phyloP scores from a whole-genome alignment of 1,140 invertebrate species.

The Cydia pomonella region DNA sequence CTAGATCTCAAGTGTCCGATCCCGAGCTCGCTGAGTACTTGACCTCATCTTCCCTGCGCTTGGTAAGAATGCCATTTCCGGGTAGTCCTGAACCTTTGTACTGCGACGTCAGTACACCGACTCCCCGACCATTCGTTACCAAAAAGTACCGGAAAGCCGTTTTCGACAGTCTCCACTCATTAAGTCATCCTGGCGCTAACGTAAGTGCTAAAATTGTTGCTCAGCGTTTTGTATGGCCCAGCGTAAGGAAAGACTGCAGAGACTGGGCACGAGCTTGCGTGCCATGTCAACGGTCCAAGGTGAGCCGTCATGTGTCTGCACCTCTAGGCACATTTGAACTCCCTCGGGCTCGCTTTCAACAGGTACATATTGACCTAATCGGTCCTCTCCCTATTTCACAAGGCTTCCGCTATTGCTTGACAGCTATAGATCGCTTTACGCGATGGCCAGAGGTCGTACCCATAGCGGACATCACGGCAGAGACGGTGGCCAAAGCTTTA shows the following conservation, averaged over 20 bases:
- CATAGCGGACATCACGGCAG: slow-evolving; percentile 60
- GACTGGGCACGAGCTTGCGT: background rate
- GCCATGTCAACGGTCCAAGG: slow-evolving; percentile 28
- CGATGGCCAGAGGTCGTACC: slow-evolving; percentile 75
- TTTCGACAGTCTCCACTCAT: background rate
- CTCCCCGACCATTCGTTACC: background rate
- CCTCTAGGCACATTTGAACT: slow-evolving; percentile 27
- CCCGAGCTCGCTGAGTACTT: slow-evolving; percentile 22
- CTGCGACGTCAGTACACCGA: background rate
- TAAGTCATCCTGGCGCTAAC: background rate
- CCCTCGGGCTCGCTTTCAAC: slow-evolving; percentile 19
- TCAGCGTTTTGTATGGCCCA: background rate
- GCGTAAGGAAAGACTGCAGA: background rate
- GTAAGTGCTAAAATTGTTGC: background rate
- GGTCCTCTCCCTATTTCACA: slow-evolving; percentile 38
- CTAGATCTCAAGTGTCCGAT: slow-evolving; percentile 39
- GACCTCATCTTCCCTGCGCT: background rate
- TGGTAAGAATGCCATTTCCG: slow-evolving; percentile 15
- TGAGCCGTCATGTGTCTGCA: slow-evolving; percentile 34
- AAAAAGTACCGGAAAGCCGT: background rate
- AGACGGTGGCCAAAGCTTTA: slow-evolving; percentile 44
- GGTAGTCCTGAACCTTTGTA: background rate
- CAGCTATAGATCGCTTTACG: slow-evolving; percentile 72
- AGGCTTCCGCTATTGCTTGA: slow-evolving; percentile 65
- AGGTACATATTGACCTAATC: slow-evolving; percentile 33